Conservation (phyloP, 2,797 vertebrate species). For the Otolemur crassicaudatus region DNA sequence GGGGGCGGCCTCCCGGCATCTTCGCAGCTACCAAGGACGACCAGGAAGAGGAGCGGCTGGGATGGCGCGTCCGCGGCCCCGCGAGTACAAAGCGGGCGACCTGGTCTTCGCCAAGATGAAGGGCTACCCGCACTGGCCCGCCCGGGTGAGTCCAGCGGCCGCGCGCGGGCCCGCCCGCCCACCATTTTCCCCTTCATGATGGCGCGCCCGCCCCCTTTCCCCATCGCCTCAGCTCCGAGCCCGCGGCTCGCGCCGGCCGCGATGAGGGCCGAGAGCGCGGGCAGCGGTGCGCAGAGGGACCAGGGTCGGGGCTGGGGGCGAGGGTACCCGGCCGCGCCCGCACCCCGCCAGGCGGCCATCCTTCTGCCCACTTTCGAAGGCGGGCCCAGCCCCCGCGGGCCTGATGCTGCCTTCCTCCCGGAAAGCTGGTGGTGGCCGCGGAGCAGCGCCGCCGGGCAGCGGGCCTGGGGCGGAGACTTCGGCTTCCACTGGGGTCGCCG, state of each 20-base stretch:
- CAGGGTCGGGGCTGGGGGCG: neutral
- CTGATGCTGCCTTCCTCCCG: neutral
- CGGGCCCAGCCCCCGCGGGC: slow-evolving; percentile 56
- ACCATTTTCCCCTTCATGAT: slow-evolving; percentile 75
- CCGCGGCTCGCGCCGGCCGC: neutral
- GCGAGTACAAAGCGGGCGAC: slow-evolving; percentile 96
- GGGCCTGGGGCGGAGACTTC: neutral
- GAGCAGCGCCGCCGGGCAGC: neutral
- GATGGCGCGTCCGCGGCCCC: slow-evolving; percentile 96
- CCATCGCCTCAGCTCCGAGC: neutral
- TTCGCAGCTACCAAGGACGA: slow-evolving; percentile 58
- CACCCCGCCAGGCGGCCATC: slow-evolving; percentile 46
- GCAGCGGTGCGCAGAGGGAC: neutral
- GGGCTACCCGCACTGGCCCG: slow-evolving; percentile 97
- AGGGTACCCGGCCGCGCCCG: neutral
- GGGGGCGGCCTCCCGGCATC: slow-evolving; percentile 67
- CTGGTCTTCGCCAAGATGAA: slow-evolving; percentile 98
- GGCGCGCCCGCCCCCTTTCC: slow-evolving; percentile 68
- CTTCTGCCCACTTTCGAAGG: slow-evolving; percentile 65
- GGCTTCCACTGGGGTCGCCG: neutral
- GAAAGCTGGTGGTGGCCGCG: neutral
- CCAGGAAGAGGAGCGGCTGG: slow-evolving; percentile 67
- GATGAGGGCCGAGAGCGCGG: neutral
- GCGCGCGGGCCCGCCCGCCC: slow-evolving; percentile 78
- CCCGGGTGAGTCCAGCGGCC: slow-evolving; percentile 93